Evolutionary conservation across 2,888 invertebrate genomes (phyloP).

Genomic region (Caenorhabditis sinica): DNA sequence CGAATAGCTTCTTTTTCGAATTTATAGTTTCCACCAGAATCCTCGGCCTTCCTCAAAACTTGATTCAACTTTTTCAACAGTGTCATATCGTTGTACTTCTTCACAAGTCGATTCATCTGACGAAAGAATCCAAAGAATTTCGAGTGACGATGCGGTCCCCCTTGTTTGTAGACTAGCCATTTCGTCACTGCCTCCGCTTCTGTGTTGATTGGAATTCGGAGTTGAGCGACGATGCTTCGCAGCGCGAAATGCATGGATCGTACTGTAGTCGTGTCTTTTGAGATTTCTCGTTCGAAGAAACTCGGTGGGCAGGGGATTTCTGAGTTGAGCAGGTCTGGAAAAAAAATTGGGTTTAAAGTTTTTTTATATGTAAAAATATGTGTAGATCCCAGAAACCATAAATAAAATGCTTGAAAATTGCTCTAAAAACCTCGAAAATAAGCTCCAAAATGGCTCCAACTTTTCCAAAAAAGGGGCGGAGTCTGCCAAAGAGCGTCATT

Average conservation of each 20-base stretch:
- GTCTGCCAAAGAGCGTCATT: too few species aligned
- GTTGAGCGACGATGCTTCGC: conserved; percentile 48
- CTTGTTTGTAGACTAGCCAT: conserved; percentile 62
- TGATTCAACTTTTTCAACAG: conserved; percentile 43
- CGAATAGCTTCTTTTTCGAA: conserved; percentile 29
- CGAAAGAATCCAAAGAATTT: conserved; percentile 57
- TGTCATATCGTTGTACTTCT: conserved; percentile 52
- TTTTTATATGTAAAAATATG: too few species aligned
- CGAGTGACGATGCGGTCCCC: conserved; percentile 61
- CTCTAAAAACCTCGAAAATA: too few species aligned
- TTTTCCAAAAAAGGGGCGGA: too few species aligned
- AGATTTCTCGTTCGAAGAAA: conserved; percentile 34
- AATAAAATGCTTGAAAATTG: too few species aligned
- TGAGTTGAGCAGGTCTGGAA: conserved; percentile 9
- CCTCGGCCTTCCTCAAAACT: conserved; percentile 35
- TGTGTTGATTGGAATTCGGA: conserved; percentile 46
- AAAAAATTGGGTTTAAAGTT: too few species aligned
- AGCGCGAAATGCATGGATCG: conserved; percentile 40
- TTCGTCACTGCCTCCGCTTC: conserved; percentile 45
- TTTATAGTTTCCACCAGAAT: conserved; percentile 42
- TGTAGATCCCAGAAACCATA: too few species aligned
- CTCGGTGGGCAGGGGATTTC: neutral
- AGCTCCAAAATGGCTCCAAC: too few species aligned
- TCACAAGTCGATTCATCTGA: conserved; percentile 33
- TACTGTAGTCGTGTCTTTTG: conserved; percentile 36